These are phyloP conservation scores for Scalopus aquaticus DNA, from an alignment of 2,113 vertebrate genomes.

Conservation along the genomic window DNA sequence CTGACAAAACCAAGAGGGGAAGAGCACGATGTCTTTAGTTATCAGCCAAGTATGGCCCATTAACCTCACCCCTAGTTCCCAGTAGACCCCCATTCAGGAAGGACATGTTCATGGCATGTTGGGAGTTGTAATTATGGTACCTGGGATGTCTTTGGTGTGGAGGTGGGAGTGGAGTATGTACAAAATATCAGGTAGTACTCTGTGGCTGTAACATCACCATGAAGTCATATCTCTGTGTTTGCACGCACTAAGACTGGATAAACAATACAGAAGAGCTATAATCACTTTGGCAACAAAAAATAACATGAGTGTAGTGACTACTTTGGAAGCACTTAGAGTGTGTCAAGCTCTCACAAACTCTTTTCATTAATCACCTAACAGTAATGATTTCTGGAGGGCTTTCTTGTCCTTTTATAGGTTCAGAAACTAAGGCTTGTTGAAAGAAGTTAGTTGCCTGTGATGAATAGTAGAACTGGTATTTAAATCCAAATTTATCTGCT, in stretches of 20 bases:
- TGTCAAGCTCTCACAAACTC: neutral
- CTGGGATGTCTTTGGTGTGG: no score
- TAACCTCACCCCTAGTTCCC: no score
- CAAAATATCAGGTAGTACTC: no score
- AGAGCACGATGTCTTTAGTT: no score
- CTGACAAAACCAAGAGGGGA: no score
- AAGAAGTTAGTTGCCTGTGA: neutral
- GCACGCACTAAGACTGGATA: neutral
- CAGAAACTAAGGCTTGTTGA: neutral
- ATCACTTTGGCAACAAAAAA: conserved; percentile 2
- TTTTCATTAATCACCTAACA: neutral
- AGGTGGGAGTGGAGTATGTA: no score
- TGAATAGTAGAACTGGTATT: neutral
- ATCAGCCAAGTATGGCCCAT: no score
- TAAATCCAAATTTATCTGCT: conserved; percentile 16
- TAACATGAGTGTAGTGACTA: neutral
- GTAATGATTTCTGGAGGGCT: neutral
- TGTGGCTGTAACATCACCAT: neutral
- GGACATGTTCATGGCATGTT: no score
- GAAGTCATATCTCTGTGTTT: neutral
- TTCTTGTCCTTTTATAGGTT: neutral
- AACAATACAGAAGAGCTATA: neutral
- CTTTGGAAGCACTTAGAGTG: neutral
- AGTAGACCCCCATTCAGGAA: no score
- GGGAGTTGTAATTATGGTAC: no score